Conservation (phyloP, 2,888 invertebrate genomes). For the Xanthorhoe designata region DNA sequence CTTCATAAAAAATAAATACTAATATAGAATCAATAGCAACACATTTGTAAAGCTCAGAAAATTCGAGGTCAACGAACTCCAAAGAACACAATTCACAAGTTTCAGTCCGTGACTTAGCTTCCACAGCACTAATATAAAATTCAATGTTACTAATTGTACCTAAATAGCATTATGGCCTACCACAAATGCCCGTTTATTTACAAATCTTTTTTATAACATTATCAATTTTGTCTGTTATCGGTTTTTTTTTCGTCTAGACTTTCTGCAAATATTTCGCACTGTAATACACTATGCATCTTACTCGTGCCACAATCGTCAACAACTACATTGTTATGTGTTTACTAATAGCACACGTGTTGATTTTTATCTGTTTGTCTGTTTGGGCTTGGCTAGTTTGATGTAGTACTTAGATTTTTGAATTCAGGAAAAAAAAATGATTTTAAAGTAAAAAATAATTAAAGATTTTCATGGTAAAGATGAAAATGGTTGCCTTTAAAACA, state of each 20-base stretch:
- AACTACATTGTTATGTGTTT: slow-evolving; percentile 51
- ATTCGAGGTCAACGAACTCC: not conserved
- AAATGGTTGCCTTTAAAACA: not conserved
- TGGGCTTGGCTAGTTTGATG: slow-evolving; percentile 31
- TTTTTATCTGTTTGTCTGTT: slow-evolving; percentile 51
- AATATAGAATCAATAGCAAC: not conserved
- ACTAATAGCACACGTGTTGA: slow-evolving; percentile 57
- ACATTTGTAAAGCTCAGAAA: not conserved
- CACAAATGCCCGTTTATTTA: too few species aligned
- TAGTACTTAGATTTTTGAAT: slow-evolving; percentile 4
- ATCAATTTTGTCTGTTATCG: not conserved
- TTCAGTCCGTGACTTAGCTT: not conserved
- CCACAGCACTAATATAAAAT: not conserved
- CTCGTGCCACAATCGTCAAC: slow-evolving; percentile 46
- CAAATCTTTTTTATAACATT: too few species aligned
- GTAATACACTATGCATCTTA: slow-evolving; percentile 18
- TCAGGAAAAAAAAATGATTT: too few species aligned
- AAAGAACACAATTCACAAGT: not conserved
- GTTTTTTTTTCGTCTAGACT: slow-evolving; percentile 6
- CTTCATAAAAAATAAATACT: not conserved
- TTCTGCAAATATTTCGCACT: slow-evolving; percentile 13
- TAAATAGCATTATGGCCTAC: too few species aligned
- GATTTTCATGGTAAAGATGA: not conserved
- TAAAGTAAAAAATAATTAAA: too few species aligned
- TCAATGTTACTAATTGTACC: not conserved